Base-by-base conservation (phyloP, 2,113 vertebrate species). In the Gopherus evgoodei region DNA sequence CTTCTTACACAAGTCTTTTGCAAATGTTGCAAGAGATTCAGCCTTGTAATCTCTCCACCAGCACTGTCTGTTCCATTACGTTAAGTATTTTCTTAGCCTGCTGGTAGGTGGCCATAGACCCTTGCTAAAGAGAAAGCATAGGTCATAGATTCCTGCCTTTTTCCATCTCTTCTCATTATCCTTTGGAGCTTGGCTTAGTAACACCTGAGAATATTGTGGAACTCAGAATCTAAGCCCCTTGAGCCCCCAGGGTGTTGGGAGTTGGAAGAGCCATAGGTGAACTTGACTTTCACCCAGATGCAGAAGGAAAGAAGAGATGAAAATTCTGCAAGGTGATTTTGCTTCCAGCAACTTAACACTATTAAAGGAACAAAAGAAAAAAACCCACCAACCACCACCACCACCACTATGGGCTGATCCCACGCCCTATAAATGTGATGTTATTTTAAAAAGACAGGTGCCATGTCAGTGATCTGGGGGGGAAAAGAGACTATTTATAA, bases 371-470 rank as follows among this genome's bases (percentile, higher is more conserved):
- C 42, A 86, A 76, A 89, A 47, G 6, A 79, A 81, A 80, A 75
- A 1, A 8, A 3, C 8, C 62, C 14, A 25, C 56, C 25, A 57
- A 10, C 9, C 24, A 27, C 53, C 53, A 54, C 59, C 13, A 29
- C 59, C 13, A 29, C 27, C 29, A 12, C 22, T 25, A 24, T 16
- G 29, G 29, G 12, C 29, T 62, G 13, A 62, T 62, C 59, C 27
- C 50, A 65, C 38, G 57, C 90, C 22, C 90, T 92, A 69, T 88
- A 80, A 44, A 81, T 49, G 72, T 12, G 53, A 80, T 17, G 9
- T 89, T 93, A 75, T 86, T 96, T 91, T 84, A 97, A 96, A 69
- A 90, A 91, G 90, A 69, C 44, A 38, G 82, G 83, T 76, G 76
- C 69, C 81, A 27, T 56, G 86, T 83, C 94, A 89, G 59, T 94